phyloP scores from a whole-genome alignment of 2,113 vertebrate genomes.

The Python bivittatus region DNA sequence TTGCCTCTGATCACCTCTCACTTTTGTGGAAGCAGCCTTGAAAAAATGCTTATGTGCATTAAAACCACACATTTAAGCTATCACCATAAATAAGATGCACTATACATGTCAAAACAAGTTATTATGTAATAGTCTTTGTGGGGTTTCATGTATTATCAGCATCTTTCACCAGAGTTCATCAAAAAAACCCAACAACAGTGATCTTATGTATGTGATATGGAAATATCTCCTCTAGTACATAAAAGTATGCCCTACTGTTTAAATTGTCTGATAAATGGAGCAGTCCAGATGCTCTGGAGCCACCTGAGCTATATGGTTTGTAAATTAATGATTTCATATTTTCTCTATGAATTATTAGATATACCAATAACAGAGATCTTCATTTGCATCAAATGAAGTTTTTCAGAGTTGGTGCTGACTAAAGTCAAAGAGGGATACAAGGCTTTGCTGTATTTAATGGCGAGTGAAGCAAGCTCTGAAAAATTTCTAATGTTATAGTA shows the following conservation, averaged over 20 bases:
- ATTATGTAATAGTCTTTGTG: conserved; percentile 59
- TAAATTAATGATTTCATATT: conserved; percentile 64
- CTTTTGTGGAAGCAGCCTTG: conserved; percentile 32
- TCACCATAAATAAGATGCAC: conserved; percentile 62
- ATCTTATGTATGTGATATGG: conserved; percentile 62
- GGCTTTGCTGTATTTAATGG: conserved; percentile 14
- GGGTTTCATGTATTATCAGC: conserved; percentile 58
- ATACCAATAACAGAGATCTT: conserved; percentile 18
- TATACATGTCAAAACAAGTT: conserved; percentile 68
- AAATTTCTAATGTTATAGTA: background rate
- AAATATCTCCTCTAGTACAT: conserved; percentile 65
- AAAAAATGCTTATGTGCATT: conserved; percentile 47
- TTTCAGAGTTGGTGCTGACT: background rate
- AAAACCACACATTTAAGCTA: conserved; percentile 49
- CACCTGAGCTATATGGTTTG: conserved; percentile 50
- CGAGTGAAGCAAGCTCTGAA: conserved; percentile 1
- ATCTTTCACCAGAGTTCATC: conserved; percentile 55
- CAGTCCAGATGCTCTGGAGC: conserved; percentile 64
- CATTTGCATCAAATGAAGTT: conserved; percentile 15
- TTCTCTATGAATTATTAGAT: conserved; percentile 44
- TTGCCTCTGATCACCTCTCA: background rate
- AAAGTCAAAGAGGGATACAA: conserved; percentile 30
- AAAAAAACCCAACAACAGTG: conserved; percentile 22
- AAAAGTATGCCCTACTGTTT: conserved; percentile 65
- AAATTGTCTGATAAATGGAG: conserved; percentile 67